Evolutionary conservation across 2,888 invertebrate genomes (phyloP), one percentile per base, ranked within the genome.

Genomic region (Mythimna albipuncta): DNA sequence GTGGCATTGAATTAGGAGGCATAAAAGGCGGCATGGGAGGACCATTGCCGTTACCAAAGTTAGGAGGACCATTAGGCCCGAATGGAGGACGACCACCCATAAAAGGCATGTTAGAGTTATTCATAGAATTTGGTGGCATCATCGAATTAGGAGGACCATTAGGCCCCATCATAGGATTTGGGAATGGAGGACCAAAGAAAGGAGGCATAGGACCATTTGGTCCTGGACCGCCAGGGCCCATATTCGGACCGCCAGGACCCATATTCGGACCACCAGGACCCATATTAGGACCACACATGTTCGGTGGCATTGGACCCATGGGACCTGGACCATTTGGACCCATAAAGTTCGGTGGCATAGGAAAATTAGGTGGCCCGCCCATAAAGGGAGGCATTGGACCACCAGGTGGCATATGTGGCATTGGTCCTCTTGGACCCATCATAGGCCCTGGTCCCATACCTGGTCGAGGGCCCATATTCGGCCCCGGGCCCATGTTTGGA

Each of bases 281-380:
- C 47, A 47, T 47, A 47, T 89, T 91, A 5, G 91, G 91, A 0
- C 91, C 91, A 70, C 90, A 90, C 91, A 91, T 90, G 63, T 91
- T 91, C 16, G 93, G 90, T 32, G 87, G 86, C 87, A 86, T 86
- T 54, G 85, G 85, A 19, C 85, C 87, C 26, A 86, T 86, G 9
- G 84, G 82, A 13, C 82, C 79, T 35, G 91, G 94, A 0, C 94
- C 93, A 82, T 93, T 94, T 2, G 95, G 95, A 2, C 95, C 94
- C 92, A 94, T 92, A 63, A 93, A 94, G 82, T 93, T 94, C 1
- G 95, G 94, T 3, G 95, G 95, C 94, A 94, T 94, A 5, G 90
- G 90, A 62, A 91, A 94, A 81, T 94, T 94, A 5, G 94, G 94
- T 2, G 94, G 94, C 1, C 94, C 93, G 59, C 93, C 92, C 91